A percentile compares a stretch with the other conserved stretches of the same genome.
Evolutionary conservation across 2,888 invertebrate species (phyloP).

Genomic region (Patella depressa): DNA sequence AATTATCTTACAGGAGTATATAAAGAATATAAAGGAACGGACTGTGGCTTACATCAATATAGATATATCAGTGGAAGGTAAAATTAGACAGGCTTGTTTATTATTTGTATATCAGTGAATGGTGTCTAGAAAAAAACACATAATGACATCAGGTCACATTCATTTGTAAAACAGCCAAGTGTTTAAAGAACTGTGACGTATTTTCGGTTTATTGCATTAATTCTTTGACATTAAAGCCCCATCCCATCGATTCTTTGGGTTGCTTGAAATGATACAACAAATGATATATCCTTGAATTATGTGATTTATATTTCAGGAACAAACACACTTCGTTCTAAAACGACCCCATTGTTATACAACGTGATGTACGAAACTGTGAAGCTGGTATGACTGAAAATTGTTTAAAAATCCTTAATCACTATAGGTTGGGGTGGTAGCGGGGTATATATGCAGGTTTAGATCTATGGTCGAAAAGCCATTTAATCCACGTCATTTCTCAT

Average conservation of each 20-base stretch:
- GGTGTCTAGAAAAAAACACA: too few species aligned
- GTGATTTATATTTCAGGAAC: constrained; percentile 31
- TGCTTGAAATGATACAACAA: background rate
- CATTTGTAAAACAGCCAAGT: too few species aligned
- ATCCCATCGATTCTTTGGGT: too few species aligned
- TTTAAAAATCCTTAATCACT: too few species aligned
- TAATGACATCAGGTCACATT: too few species aligned
- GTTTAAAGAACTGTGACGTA: too few species aligned
- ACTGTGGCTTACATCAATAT: constrained; percentile 57
- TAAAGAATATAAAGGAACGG: constrained; percentile 50
- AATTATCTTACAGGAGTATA: constrained; percentile 51
- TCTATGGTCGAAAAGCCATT: too few species aligned
- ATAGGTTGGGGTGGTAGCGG: too few species aligned
- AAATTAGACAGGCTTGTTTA: background rate
- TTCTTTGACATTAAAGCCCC: too few species aligned
- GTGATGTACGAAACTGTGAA: constrained; percentile 69
- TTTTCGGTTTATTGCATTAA: too few species aligned
- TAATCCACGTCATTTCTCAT: too few species aligned
- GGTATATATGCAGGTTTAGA: too few species aligned
- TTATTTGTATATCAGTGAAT: background rate
- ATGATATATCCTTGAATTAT: background rate
- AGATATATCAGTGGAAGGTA: constrained; percentile 47
- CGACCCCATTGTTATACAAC: constrained; percentile 67
- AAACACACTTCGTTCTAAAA: constrained; percentile 36
- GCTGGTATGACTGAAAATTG: constrained; percentile 40